These are phyloP conservation scores for Camarhynchus parvulus DNA, from an alignment of 2,113 vertebrate genomes.

Conservation along the genomic window DNA sequence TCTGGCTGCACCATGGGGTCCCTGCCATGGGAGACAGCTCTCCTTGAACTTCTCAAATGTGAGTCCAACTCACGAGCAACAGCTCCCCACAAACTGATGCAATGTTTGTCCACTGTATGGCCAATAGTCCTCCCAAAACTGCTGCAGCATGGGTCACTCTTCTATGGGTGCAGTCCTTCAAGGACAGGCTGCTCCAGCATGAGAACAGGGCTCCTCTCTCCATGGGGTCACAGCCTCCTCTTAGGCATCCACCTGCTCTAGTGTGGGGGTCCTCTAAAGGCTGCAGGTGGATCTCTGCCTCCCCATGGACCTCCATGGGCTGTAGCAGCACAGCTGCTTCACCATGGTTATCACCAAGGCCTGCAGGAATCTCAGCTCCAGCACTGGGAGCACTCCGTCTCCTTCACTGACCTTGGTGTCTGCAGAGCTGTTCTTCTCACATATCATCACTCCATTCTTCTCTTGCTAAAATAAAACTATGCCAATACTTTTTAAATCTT, in stretches of 20 bases:
- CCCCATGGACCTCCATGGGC: neutral
- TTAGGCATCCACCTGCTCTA: neutral
- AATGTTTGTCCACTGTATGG: accelerated
- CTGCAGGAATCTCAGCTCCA: neutral
- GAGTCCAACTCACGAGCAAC: neutral
- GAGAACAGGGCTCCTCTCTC: neutral
- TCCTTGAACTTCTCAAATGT: neutral
- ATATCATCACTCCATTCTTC: neutral
- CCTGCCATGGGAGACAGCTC: neutral
- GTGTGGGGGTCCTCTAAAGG: accelerated
- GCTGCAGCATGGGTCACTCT: neutral
- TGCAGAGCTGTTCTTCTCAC: neutral
- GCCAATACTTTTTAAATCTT: neutral
- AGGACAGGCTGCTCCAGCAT: neutral
- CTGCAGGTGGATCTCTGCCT: neutral
- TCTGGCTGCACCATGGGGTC: neutral
- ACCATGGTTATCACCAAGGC: accelerated
- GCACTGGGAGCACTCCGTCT: neutral
- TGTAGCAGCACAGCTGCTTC: neutral
- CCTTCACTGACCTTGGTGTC: neutral
- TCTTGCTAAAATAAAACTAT: neutral
- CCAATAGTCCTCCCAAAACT: neutral
- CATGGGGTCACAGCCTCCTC: neutral
- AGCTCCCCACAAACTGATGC: accelerated
- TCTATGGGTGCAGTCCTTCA: neutral